phyloP scores from a whole-genome alignment of 2,113 vertebrate genomes.

The Dicaeum eximium region DNA sequence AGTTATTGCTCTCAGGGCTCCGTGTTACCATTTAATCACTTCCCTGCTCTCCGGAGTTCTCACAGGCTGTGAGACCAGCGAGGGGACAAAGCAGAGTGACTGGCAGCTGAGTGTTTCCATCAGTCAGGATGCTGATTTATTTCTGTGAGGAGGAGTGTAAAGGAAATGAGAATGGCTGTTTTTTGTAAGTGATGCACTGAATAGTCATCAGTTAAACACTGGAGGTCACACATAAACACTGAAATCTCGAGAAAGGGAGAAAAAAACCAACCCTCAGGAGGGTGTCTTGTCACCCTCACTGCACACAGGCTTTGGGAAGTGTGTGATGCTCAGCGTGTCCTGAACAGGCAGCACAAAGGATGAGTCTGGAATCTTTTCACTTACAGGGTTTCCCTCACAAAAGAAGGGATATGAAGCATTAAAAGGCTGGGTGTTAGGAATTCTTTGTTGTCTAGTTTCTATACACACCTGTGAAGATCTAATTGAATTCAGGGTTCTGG shows the following conservation, averaged over 20 bases:
- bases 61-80: not conserved
- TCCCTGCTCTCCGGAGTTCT: not conserved
- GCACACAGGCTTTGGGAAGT: not conserved
- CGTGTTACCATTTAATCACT: conserved; percentile 31
- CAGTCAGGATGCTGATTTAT: conserved; percentile 56
- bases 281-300: not conserved
- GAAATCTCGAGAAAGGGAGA: conserved; percentile 9
- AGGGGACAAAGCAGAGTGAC: not conserved
- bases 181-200: conserved; percentile 3
- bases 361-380: not conserved
- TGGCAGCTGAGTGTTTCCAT: not conserved
- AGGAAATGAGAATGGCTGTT: conserved; percentile 18
- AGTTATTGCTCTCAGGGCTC: conserved; percentile 31
- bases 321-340: not conserved
- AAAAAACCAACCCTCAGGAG: not conserved
- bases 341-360: not conserved
- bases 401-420: not conserved
- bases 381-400: not conserved
- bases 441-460: conserved; percentile 22
- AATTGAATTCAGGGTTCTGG: not conserved
- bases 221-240: conserved; percentile 23
- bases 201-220: not conserved
- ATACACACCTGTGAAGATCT: not conserved
- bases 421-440: not conserved
- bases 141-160: conserved; percentile 39